These are phyloP conservation scores for Xylota segnis DNA, from an alignment of 2,888 invertebrate species.

Conservation along the genomic window DNA sequence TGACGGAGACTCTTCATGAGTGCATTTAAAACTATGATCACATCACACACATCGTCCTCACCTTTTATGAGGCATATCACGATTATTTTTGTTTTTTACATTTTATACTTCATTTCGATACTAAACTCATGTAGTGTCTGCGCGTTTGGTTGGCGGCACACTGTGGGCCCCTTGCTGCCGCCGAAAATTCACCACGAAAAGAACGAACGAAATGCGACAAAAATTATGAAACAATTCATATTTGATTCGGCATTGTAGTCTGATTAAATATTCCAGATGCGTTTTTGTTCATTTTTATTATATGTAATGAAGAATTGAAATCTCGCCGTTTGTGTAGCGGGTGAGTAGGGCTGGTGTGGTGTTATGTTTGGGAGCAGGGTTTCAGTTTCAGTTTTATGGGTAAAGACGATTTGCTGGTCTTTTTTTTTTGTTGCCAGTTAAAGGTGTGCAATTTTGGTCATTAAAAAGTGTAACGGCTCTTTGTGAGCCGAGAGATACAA, in stretches of 20 bases:
- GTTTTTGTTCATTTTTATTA: slow-evolving; percentile 59
- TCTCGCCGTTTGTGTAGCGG: background rate
- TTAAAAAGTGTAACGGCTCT: slow-evolving; percentile 25
- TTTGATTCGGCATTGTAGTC: slow-evolving; percentile 65
- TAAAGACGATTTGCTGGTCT: slow-evolving; percentile 16
- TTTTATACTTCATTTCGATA: slow-evolving; percentile 10
- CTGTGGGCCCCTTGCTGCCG: slow-evolving; percentile 5
- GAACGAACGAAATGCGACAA: slow-evolving; percentile 52
- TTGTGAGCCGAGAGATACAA: slow-evolving; percentile 1
- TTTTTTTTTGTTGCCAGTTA: slow-evolving; percentile 2
- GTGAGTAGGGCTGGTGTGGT: slow-evolving; percentile 1
- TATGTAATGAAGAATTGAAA: slow-evolving; percentile 25
- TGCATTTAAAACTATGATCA: slow-evolving; percentile 77
- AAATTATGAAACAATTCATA: slow-evolving; percentile 76
- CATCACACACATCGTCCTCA: slow-evolving; percentile 72
- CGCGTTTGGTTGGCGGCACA: background rate
- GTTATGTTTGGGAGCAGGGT: slow-evolving; percentile 19
- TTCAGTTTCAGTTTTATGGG: slow-evolving; percentile 15
- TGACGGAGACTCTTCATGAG: slow-evolving; percentile 73
- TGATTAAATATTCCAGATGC: slow-evolving; percentile 70
- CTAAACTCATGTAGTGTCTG: slow-evolving; percentile 32
- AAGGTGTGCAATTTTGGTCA: slow-evolving; percentile 54
- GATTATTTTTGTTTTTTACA: slow-evolving; percentile 58
- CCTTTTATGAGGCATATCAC: slow-evolving; percentile 74
- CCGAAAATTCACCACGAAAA: slow-evolving; percentile 50